Conservation (phyloP, 2,888 invertebrate genomes). For the Axea sp. region DNA sequence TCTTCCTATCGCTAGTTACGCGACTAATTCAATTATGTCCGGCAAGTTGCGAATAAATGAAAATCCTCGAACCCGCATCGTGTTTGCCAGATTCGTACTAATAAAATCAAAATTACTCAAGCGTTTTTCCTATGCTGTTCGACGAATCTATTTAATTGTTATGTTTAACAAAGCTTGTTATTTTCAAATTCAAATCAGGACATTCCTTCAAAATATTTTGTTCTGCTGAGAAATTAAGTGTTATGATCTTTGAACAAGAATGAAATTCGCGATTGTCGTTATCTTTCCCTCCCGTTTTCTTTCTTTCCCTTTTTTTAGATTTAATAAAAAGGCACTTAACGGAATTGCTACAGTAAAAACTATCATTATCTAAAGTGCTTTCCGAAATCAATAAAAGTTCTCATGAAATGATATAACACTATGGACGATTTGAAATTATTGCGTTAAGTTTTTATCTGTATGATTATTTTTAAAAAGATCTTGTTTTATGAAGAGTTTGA, state of each 20-base stretch:
- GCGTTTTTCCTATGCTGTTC: constrained; percentile 18
- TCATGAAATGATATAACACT: constrained; percentile 32
- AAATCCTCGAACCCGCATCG: constrained; percentile 10
- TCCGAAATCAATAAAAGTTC: constrained; percentile 39
- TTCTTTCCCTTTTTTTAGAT: constrained; percentile 30
- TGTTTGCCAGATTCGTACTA: constrained; percentile 17
- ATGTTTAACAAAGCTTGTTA: constrained; percentile 9
- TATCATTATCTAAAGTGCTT: constrained; percentile 53
- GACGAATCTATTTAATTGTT: constrained; percentile 20
- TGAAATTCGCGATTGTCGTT: not conserved
- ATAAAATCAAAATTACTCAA: constrained; percentile 13
- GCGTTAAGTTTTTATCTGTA: too few relatives aligned
- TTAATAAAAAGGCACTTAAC: constrained; percentile 49
- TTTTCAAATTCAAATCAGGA: constrained; percentile 14
- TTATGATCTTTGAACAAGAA: constrained; percentile 9
- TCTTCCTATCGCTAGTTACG: not conserved
- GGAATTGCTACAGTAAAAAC: constrained; percentile 46
- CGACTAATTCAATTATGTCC: constrained; percentile 11
- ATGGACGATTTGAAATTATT: not conserved
- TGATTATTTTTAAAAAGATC: too few relatives aligned
- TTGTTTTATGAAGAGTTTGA: too few relatives aligned
- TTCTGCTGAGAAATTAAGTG: too few relatives aligned
- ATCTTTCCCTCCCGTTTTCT: not conserved
- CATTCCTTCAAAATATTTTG: too few relatives aligned
- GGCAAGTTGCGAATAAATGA: constrained; percentile 6